Evolutionary conservation across 2,113 vertebrate species (phyloP).

Genomic region (Corythaeola cristata): DNA sequence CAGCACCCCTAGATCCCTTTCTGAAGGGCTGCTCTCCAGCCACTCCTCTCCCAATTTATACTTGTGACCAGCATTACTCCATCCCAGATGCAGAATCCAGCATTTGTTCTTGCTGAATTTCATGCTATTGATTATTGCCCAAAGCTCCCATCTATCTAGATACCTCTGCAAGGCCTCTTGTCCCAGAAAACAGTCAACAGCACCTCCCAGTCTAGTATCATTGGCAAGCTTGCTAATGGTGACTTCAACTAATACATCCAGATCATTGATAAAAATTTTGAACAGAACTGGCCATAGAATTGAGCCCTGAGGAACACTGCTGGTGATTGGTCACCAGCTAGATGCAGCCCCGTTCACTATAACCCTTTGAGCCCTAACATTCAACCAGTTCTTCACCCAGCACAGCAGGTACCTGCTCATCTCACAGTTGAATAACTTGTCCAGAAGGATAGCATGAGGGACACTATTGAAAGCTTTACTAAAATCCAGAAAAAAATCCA

Average conservation of each 20-base stretch:
- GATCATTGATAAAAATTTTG: not conserved
- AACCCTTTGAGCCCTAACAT: not conserved
- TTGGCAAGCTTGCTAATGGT: not conserved
- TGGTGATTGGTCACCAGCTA: not conserved
- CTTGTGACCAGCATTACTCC: not conserved
- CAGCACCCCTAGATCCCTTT: not conserved
- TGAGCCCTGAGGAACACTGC: not conserved
- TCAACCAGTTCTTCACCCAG: not conserved
- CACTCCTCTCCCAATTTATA: not conserved
- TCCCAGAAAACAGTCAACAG: not conserved
- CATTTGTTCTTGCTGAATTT: not conserved
- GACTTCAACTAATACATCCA: not conserved
- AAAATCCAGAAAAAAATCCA: not conserved
- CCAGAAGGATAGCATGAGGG: not conserved
- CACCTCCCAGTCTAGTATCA: not conserved
- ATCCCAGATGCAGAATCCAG: not conserved
- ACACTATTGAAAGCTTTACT: not conserved
- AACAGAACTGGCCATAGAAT: not conserved
- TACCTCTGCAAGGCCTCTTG: not conserved
- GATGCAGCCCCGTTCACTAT: not conserved
- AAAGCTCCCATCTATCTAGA: not conserved
- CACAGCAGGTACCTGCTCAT: not conserved
- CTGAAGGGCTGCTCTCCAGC: not conserved
- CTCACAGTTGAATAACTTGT: not conserved
- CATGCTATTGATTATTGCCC: not conserved